Conservation (phyloP, 2,113 vertebrate genomes). For the Vanacampus margaritifer region DNA sequence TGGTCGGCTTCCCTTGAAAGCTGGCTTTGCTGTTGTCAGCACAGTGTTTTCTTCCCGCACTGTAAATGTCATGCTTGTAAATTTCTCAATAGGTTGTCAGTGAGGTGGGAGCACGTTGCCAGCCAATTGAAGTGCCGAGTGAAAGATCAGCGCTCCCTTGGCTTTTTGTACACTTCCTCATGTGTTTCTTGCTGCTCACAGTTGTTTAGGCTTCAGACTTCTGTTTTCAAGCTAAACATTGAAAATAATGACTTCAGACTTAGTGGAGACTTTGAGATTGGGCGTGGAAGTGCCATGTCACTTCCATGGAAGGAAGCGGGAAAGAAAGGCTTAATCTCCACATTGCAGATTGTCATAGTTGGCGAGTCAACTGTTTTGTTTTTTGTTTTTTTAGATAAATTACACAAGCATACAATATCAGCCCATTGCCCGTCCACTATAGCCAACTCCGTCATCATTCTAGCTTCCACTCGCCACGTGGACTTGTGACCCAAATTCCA, state of each 20-base stretch:
- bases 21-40: neutral
- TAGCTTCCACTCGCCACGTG: slow-evolving; percentile 2
- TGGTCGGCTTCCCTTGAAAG: neutral
- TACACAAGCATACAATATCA: no score
- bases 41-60: neutral
- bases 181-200: neutral
- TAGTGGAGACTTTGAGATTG: slow-evolving; percentile 3
- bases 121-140: neutral
- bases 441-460: neutral
- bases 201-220: neutral
- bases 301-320: neutral
- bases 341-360: slow-evolving; percentile 7
- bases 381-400: slow-evolving; percentile 2
- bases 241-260: neutral
- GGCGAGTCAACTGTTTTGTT: slow-evolving; percentile 2
- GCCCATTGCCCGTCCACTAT: neutral
- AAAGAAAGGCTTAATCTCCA: neutral
- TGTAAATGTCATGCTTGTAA: neutral
- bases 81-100: slow-evolving; percentile 1
- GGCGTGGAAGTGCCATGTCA: neutral
- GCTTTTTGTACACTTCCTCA: neutral
- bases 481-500: slow-evolving; percentile 42
- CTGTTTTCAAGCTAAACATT: neutral
- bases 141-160: neutral
- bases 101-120: neutral